Base-by-base conservation (phyloP, 2,797 vertebrate genomes). In the Sardinella longiceps region DNA sequence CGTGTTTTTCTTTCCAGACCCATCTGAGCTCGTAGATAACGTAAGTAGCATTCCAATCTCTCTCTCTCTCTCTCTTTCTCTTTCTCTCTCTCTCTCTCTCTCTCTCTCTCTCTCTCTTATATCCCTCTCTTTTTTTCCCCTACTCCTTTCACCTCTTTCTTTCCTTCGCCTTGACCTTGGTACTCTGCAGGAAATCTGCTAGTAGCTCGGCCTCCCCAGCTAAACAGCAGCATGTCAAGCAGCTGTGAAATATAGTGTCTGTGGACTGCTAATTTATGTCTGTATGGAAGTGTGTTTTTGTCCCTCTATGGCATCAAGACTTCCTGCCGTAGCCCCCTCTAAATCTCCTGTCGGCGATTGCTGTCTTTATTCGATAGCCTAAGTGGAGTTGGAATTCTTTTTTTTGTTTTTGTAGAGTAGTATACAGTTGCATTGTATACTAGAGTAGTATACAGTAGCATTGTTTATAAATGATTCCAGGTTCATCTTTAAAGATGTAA, bases 1-100 rank as follows among this genome's bases (percentile, higher is more conserved):
- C 37, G 43, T 77, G 70, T 77, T 77, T 74, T 74, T 43, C 23
- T 33, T 43, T 43, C 70, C 30, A 30, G 56, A 53, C 60, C 23
- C 30, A 23, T 82, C 46, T 56, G 81, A 51, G 28, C 28, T 2
- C n/a, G 70, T 77, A 77, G 70, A 77, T 77, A 77, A 77, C 33
- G 70, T 77, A 77, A 77, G 70, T 77, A 39, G 10, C 43, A 43
- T 37, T 77, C 39, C 15, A 14, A 10, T 37, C 5, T 77, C 1
- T 77, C 33, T 14, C 15, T 43, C 33, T 58, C 33, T 39, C 37
- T 20, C 37, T n/a, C 33, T 3, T 37, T 43, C 3, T 2, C 14
- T 70, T n/a, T n/a, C 1, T 77, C 33, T 14, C 15, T 43, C 33
- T 58, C 33, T 39, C 37, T 20, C 37, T n/a, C 33, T 3, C 70